Conservation (phyloP, 2,797 vertebrate genomes). For the Myripristis jacobus region DNA sequence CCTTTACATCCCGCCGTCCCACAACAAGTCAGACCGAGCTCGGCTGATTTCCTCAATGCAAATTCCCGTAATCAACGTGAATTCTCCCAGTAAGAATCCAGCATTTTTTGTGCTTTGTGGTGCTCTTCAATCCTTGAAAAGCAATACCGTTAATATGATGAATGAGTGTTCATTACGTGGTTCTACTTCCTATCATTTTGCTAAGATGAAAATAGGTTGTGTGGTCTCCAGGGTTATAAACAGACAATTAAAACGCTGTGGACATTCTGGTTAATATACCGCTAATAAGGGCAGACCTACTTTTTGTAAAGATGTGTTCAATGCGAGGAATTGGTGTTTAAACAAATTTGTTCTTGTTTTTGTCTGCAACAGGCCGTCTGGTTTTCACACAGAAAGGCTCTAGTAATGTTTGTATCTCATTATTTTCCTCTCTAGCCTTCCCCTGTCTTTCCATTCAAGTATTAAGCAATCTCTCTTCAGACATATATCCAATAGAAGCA, state of each 20-base stretch:
- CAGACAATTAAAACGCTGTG: too few species aligned
- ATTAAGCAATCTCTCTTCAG: conserved; percentile 68
- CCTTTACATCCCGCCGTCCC: too few species aligned
- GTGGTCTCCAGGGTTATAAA: too few species aligned
- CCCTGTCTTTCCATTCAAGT: conserved; percentile 54
- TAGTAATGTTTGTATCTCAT: conserved; percentile 45
- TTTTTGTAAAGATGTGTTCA: neutral
- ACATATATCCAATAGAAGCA: conserved; percentile 65
- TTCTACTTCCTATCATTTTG: too few species aligned
- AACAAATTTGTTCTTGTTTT: conserved; percentile 16
- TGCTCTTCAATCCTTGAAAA: neutral
- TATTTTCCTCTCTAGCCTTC: conserved; percentile 48
- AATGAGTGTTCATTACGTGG: neutral
- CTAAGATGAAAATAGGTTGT: too few species aligned
- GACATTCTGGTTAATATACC: conserved; percentile 7
- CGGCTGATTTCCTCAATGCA: conserved; percentile 2
- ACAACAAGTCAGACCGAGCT: neutral
- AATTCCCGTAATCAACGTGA: neutral
- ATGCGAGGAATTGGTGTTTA: conserved; percentile 1
- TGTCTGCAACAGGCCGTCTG: neutral
- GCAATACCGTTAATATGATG: conserved; percentile 6
- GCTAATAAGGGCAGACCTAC: neutral
- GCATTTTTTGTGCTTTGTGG: conserved; percentile 28
- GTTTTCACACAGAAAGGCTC: conserved; percentile 3
- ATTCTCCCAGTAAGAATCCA: neutral